Conservation (phyloP, 2,888 invertebrate genomes). For the Rutpela maculata region DNA sequence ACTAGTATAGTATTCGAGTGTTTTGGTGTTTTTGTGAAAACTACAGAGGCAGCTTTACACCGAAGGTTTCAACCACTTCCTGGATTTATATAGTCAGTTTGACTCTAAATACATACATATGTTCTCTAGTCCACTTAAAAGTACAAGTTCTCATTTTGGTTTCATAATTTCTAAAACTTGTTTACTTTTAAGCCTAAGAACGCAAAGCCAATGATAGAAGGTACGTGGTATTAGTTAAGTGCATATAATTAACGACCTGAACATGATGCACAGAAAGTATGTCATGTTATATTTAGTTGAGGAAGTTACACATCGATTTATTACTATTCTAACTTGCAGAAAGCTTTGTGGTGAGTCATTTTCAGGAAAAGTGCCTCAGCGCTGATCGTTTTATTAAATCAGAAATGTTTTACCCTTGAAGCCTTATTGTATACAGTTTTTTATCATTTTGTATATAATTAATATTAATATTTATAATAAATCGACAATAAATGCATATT, state of each 20-base stretch:
- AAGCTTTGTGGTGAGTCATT: neutral
- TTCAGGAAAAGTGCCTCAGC: neutral
- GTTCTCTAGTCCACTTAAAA: neutral
- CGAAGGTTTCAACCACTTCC: too few relatives aligned
- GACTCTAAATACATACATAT: neutral
- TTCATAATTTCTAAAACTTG: slow-evolving; percentile 3
- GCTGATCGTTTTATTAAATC: too few relatives aligned
- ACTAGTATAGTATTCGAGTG: too few relatives aligned
- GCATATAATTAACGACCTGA: slow-evolving; percentile 8
- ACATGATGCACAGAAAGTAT: neutral
- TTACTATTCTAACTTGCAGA: neutral
- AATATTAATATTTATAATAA: too few relatives aligned
- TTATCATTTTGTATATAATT: too few relatives aligned
- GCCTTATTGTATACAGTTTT: too few relatives aligned
- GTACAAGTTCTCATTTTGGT: neutral
- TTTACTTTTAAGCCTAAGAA: neutral
- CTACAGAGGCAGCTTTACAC: too few relatives aligned
- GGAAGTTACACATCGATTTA: neutral
- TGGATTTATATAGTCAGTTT: neutral
- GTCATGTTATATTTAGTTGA: slow-evolving; percentile 11
- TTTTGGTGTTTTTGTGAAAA: too few relatives aligned
- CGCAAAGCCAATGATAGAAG: neutral
- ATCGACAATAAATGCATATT: too few relatives aligned
- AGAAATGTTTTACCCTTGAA: too few relatives aligned
- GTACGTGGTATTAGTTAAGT: neutral